Percentiles rank a stretch among this genome's conserved stretches.
Evolutionary conservation across 2,888 invertebrate genomes (phyloP).

Genomic region (Diplolepis rosae): DNA sequence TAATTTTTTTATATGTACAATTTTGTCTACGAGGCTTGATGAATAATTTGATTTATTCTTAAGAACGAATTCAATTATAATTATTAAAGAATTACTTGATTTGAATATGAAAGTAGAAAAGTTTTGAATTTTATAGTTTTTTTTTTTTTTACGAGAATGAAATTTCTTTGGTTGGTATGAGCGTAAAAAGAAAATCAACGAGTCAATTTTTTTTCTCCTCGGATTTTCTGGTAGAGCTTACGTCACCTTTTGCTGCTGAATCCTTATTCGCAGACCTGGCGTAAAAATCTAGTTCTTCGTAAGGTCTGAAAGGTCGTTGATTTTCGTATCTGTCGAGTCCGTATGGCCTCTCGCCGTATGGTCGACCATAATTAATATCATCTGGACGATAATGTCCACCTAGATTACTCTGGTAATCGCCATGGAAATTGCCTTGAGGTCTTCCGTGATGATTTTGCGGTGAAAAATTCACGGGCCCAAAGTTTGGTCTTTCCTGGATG

Average conservation of each 20-base stretch:
- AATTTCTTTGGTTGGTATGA: background rate
- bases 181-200: background rate
- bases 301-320: conserved; percentile 40
- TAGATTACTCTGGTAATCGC: conserved; percentile 51
- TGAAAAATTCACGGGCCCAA: conserved; percentile 49
- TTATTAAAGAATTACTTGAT: background rate
- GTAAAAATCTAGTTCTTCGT: conserved; percentile 43
- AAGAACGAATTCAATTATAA: background rate
- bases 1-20: no score
- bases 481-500: conserved; percentile 49
- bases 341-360: conserved; percentile 24
- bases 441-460: conserved; percentile 56
- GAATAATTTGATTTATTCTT: background rate
- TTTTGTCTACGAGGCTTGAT: background rate
- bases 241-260: conserved; percentile 19
- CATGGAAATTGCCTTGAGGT: conserved; percentile 48
- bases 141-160: background rate
- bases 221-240: conserved; percentile 39
- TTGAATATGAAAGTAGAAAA: background rate
- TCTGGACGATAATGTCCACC: conserved; percentile 50
- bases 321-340: conserved; percentile 31
- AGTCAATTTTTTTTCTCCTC: conserved; percentile 33
- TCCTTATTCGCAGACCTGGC: conserved; percentile 43
- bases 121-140: background rate
- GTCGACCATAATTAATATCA: conserved; percentile 36